Conservation (phyloP, 2,888 invertebrate species). For the Seira musarum region DNA sequence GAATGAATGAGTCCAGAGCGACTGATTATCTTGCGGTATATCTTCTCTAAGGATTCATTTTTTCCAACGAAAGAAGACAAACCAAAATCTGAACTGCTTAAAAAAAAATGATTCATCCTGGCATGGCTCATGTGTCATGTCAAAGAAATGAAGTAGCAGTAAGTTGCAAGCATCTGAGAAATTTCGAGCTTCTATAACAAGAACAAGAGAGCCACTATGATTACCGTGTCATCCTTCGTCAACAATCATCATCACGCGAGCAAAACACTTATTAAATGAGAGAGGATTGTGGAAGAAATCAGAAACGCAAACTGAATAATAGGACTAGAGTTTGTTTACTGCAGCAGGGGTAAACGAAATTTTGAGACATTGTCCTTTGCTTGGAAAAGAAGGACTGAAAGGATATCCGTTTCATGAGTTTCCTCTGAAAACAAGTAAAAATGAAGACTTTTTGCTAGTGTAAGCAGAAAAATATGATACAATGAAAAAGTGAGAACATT, state of each 20-base stretch:
- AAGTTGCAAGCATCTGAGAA: constrained; percentile 2
- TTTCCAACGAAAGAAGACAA: background rate
- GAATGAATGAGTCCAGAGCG: background rate
- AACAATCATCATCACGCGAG: background rate
- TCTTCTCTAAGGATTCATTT: background rate
- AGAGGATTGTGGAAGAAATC: constrained; percentile 1
- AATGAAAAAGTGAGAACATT: constrained; percentile 19
- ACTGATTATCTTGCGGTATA: constrained; percentile 6
- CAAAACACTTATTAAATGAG: constrained; percentile 5
- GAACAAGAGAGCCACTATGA: background rate
- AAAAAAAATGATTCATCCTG: no score
- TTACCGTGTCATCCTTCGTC: background rate
- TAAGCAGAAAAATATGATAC: constrained; percentile 1
- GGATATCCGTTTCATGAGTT: constrained; percentile 24
- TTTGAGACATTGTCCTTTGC: no score
- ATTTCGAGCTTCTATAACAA: background rate
- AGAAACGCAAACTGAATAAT: constrained; percentile 22
- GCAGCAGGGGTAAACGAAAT: no score
- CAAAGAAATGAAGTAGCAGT: background rate
- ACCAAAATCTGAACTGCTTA: background rate
- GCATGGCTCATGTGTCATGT: no score
- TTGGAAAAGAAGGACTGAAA: constrained; percentile 1
- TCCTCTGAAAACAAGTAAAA: constrained; percentile 12
- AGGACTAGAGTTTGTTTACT: background rate
- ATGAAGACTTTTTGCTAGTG: background rate